Percentiles rank a stretch among this genome's conserved stretches.
Evolutionary conservation across 23 tunicate species (phyloP).

Genomic region (Clavelina lepadiformis): DNA sequence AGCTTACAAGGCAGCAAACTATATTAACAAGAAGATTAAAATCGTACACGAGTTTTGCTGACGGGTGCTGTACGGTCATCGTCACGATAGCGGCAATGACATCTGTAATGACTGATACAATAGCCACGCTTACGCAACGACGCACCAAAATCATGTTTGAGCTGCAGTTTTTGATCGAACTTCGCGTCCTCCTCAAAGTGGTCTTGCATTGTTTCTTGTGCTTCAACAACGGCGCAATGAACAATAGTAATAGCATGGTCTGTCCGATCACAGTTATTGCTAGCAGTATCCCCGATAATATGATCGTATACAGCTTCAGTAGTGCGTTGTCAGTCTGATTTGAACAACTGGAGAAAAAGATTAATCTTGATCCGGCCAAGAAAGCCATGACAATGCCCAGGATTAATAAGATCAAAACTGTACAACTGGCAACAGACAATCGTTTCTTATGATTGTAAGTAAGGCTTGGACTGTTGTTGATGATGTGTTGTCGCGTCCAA

Average conservation of each 20-base stretch:
- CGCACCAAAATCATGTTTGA: constrained; percentile 20
- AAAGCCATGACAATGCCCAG: constrained; percentile 50
- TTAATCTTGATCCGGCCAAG: constrained; percentile 63
- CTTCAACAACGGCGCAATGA: constrained; percentile 33
- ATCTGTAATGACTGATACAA: constrained; percentile 34
- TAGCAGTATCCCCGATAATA: constrained; percentile 46
- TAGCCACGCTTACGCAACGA: constrained; percentile 33
- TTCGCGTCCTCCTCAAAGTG: not conserved
- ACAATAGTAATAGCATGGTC: constrained; percentile 28
- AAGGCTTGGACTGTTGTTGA: constrained; percentile 19
- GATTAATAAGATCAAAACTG: constrained; percentile 20
- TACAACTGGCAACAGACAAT: constrained; percentile 29
- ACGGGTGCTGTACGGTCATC: constrained; percentile 29
- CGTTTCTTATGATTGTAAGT: constrained; percentile 4
- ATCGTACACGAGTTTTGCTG: constrained; percentile 40
- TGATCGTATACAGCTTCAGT: constrained; percentile 25
- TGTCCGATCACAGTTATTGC: constrained; percentile 56
- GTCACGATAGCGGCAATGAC: constrained; percentile 42
- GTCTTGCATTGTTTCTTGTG: not conserved
- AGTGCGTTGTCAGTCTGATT: not conserved
- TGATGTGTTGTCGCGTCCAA: constrained; percentile 44
- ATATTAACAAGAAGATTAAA: constrained; percentile 40
- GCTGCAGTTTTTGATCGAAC: not conserved
- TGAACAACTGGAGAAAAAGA: constrained; percentile 31
- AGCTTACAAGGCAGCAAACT: constrained; percentile 42